Evolutionary conservation across 2,888 invertebrate genomes (phyloP).

Genomic region (Liopterus haemorrhoidalis): DNA sequence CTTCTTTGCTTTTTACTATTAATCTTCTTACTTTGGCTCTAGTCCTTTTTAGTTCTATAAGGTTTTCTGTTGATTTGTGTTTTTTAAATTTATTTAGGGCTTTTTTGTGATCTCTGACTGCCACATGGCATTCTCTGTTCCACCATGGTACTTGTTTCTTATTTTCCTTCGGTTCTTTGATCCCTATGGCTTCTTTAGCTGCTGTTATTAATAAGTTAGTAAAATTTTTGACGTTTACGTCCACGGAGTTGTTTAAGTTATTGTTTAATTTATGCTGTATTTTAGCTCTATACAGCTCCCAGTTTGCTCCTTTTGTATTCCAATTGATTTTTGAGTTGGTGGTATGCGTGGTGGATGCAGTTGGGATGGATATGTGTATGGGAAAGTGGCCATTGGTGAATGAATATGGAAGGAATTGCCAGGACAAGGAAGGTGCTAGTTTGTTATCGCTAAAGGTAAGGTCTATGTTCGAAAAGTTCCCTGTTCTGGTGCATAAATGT

Average conservation of each 20-base stretch:
- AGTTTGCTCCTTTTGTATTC: background rate
- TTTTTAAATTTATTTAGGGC: background rate
- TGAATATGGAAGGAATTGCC: slow-evolving; percentile 8
- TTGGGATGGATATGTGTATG: slow-evolving; percentile 6
- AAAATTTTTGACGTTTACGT: slow-evolving; percentile 1
- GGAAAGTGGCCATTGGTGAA: slow-evolving; percentile 30
- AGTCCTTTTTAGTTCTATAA: slow-evolving; percentile 3
- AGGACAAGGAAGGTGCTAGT: slow-evolving; percentile 15
- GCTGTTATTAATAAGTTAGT: background rate
- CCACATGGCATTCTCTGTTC: background rate
- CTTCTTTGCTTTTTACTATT: background rate
- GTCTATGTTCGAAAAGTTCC: slow-evolving; percentile 23
- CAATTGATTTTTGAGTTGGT: background rate
- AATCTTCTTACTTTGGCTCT: slow-evolving; percentile 2
- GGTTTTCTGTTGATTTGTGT: slow-evolving; percentile 1
- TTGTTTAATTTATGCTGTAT: background rate
- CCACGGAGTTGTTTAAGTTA: background rate
- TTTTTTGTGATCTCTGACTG: background rate
- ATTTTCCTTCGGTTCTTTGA: background rate
- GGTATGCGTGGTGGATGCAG: background rate
- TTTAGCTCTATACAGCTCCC: slow-evolving; percentile 1
- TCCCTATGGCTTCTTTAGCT: background rate
- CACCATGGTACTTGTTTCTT: slow-evolving; percentile 3
- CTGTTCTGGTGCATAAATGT: slow-evolving; percentile 25
- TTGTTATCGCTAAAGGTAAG: slow-evolving; percentile 19